Percentiles rank a stretch among this genome's conserved stretches.
Evolutionary conservation across 2,888 invertebrate species (phyloP).

Genomic region (Masnerella sp.): DNA sequence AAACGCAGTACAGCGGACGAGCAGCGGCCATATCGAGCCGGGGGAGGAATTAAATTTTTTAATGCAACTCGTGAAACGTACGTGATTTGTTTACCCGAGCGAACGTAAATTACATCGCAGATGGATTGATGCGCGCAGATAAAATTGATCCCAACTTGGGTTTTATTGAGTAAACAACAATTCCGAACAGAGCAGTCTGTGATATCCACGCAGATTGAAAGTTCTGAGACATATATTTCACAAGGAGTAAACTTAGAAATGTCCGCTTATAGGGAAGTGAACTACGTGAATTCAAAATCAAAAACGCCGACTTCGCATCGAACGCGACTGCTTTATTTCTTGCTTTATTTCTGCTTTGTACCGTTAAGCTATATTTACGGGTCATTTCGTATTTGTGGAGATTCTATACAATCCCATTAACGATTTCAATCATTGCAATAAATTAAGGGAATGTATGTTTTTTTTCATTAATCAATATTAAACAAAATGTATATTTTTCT

Average conservation of each 20-base stretch:
- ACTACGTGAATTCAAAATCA: slow-evolving; percentile 25
- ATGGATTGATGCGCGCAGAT: slow-evolving; percentile 1
- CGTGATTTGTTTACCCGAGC: neutral
- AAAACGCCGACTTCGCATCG: slow-evolving; percentile 11
- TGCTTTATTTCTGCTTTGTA: slow-evolving; percentile 5
- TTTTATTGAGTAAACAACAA: slow-evolving; percentile 39
- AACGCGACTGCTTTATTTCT: neutral
- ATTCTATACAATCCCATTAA: too few species aligned
- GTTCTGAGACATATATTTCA: slow-evolving; percentile 28
- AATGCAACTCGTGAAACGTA: neutral
- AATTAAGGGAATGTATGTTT: too few species aligned
- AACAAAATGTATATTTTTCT: too few species aligned
- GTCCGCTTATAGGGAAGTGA: slow-evolving; percentile 24
- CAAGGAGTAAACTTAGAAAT: slow-evolving; percentile 25
- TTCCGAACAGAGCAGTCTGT: slow-evolving; percentile 1
- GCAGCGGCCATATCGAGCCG: neutral
- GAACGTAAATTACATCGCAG: neutral
- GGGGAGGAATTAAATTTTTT: neutral
- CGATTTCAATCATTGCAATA: too few species aligned
- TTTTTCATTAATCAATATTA: too few species aligned
- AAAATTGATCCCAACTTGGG: slow-evolving; percentile 14
- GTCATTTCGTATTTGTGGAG: neutral
- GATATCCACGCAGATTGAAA: slow-evolving; percentile 26
- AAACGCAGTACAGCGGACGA: neutral
- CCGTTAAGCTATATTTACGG: neutral